Percentiles rank a stretch among this genome's conserved stretches.
Conservation (phyloP, 2,888 invertebrate species). For the Podotricha telesiphe region DNA sequence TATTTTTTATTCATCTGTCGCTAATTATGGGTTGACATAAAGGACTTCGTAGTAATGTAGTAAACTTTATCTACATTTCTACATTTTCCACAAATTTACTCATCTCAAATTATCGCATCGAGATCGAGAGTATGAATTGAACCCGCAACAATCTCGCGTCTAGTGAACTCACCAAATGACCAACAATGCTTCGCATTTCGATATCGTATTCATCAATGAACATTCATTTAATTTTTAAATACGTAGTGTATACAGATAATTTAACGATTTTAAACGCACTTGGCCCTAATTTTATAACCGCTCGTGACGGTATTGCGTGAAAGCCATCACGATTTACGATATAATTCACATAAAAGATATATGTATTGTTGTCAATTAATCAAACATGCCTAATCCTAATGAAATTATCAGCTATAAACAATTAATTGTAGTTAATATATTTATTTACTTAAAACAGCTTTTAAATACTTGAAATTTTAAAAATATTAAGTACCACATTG, state of each 20-base stretch:
- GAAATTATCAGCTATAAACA: not conserved
- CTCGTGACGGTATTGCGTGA: constrained; percentile 40
- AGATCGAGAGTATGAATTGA: too few species aligned
- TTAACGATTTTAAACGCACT: constrained; percentile 33
- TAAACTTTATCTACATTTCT: too few species aligned
- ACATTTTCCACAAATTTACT: too few species aligned
- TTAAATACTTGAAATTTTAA: too few species aligned
- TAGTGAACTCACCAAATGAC: not conserved
- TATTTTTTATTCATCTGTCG: too few species aligned
- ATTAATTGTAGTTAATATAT: not conserved
- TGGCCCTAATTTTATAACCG: constrained; percentile 41
- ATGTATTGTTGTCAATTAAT: constrained; percentile 17
- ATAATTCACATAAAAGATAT: constrained; percentile 12
- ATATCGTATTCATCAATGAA: not conserved
- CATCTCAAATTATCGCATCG: too few species aligned
- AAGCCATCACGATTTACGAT: constrained; percentile 39
- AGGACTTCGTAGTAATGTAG: too few species aligned
- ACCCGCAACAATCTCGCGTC: not conserved
- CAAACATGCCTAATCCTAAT: not conserved
- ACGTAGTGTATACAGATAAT: constrained; percentile 12
- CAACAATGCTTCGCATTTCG: not conserved
- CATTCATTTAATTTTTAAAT: not conserved
- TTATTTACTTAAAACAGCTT: not conserved
- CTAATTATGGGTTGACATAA: too few species aligned
- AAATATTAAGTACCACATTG: too few species aligned